Base-by-base conservation (phyloP, 35 echinoderm and acorn worm genomes). In the Ophioderma brevispina region DNA sequence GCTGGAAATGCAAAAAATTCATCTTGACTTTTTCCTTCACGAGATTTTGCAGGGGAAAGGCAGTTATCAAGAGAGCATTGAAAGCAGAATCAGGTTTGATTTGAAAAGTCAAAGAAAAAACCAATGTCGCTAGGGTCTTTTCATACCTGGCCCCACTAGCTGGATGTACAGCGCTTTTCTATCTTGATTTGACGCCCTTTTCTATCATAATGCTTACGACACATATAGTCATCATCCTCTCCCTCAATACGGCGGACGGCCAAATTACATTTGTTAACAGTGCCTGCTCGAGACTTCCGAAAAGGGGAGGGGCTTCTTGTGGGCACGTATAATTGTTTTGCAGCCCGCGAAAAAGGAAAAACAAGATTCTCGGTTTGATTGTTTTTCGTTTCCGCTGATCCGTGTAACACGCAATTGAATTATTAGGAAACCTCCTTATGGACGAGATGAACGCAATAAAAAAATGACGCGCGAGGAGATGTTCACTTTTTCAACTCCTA, bases 351-450 rank as follows among this genome's bases (percentile, higher is more conserved):
- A n/a, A n/a, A n/a, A 25, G 10, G 17, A 70, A 70, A 70, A 70
- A 70, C 23, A 70, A 70, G 59, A 70, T 70, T 70, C 28, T 18
- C 59, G 15, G 59, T n/a, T 18, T 70, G 59, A 70, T 70, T 70
- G 59, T 70, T 70, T 70, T 70, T 70, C 59, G 59, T 30, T 70
- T 70, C 59, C 59, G 59, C 23, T 70, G 59, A 70, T 70, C 59
- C 59, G 59, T 70, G 59, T 70, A 70, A 70, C 59, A 30, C 28
- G 59, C 59, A 70, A 70, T 70, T 15, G 59, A 70, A 70, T 70
- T 70, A 70, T 70, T 70, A 70, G 59, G 59, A 70, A 70, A 3
- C 59, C 1, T 70, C 28, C 59, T 70, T 70, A 70, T 30, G 10
- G 59, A 70, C 1, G 59, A 70, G n/a, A n/a, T n/a, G n/a, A 30